Percentiles rank a stretch among this genome's conserved stretches.
These are phyloP conservation scores for Tachina fera DNA, from an alignment of 2,888 invertebrate species.

Conservation along the genomic window DNA sequence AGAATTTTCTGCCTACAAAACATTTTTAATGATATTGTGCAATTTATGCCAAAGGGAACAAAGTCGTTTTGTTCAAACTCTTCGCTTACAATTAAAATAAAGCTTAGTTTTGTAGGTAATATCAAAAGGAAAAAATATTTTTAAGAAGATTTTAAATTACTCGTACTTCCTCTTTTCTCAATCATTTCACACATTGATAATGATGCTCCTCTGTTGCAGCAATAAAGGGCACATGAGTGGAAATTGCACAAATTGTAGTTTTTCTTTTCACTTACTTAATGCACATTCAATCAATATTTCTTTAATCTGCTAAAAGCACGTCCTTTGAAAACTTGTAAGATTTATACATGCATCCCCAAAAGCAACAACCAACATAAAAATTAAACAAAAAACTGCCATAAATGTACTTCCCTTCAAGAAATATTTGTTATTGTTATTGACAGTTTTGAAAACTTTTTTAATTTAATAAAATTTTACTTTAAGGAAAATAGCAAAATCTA, in stretches of 20 bases:
- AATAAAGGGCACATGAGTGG: not conserved
- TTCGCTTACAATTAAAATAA: not conserved
- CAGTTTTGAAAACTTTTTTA: not conserved
- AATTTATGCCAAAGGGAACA: not conserved
- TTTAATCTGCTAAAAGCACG: slow-evolving; percentile 56
- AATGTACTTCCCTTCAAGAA: slow-evolving; percentile 1
- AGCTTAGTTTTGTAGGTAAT: not conserved
- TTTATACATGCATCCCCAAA: too few relatives aligned
- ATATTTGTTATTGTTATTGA: not conserved
- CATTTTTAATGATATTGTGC: not conserved
- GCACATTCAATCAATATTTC: slow-evolving; percentile 30
- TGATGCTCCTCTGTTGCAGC: slow-evolving; percentile 15
- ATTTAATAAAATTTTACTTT: not conserved
- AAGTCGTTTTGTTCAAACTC: not conserved
- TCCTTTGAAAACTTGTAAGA: slow-evolving; percentile 33
- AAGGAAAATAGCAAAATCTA: not conserved
- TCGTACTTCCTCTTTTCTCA: slow-evolving; percentile 25
- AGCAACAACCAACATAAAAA: slow-evolving; percentile 2
- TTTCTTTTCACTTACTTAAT: not conserved
- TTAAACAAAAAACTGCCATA: not conserved
- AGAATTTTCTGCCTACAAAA: not conserved
- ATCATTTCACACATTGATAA: slow-evolving; percentile 33
- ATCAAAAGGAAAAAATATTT: slow-evolving; percentile 5
- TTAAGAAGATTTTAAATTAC: slow-evolving; percentile 35
- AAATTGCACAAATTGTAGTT: slow-evolving; percentile 31